phyloP scores from a whole-genome alignment of 2,888 invertebrate species.

The Chirona hameri region DNA sequence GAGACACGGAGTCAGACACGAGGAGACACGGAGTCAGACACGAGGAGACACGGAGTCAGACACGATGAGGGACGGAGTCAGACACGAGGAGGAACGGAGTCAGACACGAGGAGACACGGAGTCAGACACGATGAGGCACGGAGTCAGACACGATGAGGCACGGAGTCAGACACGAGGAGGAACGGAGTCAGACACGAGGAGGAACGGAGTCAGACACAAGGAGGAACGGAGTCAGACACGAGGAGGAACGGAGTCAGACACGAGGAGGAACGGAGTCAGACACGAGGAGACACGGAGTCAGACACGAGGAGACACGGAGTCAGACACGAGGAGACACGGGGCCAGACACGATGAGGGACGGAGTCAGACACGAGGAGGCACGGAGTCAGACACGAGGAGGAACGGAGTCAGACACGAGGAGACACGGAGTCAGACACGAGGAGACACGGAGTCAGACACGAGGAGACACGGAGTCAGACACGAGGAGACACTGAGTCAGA shows the following conservation, averaged over 20 bases:
- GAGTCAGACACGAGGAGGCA: not conserved
- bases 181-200: not conserved
- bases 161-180: no score
- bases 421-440: not conserved
- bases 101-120: not conserved
- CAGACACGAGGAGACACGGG: not conserved
- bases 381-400: no score
- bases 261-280: no score
- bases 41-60: not conserved
- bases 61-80: no score
- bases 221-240: no score
- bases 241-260: not conserved
- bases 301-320: no score
- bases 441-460: no score
- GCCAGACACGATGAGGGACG: no score
- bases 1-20: not conserved
- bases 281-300: not conserved
- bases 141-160: not conserved
- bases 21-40: no score
- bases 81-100: not conserved
- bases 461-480: not conserved
- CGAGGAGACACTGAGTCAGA: no score
- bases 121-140: no score
- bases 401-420: not conserved
- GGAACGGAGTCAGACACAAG: not conserved